Evolutionary conservation across 2,888 invertebrate species (phyloP).

Genomic region (Polydesmus complanatus): DNA sequence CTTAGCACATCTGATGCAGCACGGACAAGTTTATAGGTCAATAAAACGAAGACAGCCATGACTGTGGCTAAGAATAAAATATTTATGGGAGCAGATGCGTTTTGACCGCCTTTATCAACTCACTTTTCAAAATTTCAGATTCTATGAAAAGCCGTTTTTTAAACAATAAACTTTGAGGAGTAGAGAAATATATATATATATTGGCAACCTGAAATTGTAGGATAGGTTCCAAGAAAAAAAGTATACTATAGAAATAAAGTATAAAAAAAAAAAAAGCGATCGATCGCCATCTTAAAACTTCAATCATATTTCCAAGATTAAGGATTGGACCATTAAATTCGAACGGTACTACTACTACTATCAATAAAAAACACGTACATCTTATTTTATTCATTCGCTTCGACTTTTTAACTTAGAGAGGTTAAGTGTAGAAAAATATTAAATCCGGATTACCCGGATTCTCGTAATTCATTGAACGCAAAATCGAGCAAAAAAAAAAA

Average conservation of each 20-base stretch:
- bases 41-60: slow-evolving; percentile 13
- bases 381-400: no score
- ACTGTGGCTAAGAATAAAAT: slow-evolving; percentile 13
- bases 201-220: not conserved
- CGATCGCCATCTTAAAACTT: not conserved
- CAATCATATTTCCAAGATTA: no score
- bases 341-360: no score
- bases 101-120: not conserved
- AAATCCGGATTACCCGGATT: no score
- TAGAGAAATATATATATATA: no score
- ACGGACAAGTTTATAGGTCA: slow-evolving; percentile 12
- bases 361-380: no score
- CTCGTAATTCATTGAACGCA: no score
- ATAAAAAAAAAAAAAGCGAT: not conserved
- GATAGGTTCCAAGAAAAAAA: not conserved
- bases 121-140: not conserved
- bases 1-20: slow-evolving; percentile 6
- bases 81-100: slow-evolving; percentile 10
- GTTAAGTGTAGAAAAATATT: no score
- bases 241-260: not conserved
- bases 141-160: not conserved
- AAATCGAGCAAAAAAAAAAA: no score
- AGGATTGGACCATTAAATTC: no score
- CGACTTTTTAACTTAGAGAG: no score
- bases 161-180: not conserved